Percentiles rank a stretch among this genome's conserved stretches.
These are phyloP conservation scores for Ptychodera flava DNA, from an alignment of 35 echinoderm and acorn worm species.

Conservation along the genomic window DNA sequence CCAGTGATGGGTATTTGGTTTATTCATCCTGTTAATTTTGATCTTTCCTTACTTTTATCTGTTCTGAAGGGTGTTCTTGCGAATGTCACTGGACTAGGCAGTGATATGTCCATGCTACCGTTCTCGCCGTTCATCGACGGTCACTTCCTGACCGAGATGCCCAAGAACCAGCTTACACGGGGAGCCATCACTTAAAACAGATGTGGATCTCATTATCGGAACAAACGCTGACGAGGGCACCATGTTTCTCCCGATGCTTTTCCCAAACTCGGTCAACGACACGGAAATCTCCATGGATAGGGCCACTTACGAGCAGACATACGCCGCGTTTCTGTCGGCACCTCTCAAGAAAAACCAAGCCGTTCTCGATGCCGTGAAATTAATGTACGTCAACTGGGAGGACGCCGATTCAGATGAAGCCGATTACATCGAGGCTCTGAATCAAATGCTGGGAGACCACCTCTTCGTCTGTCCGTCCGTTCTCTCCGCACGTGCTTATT, in stretches of 20 bases:
- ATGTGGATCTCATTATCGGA: slow-evolving; percentile 2
- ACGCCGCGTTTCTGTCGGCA: not conserved
- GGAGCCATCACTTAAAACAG: slow-evolving; percentile 23
- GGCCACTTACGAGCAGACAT: not conserved
- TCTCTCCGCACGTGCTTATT: not conserved
- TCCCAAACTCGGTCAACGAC: not conserved
- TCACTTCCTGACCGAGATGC: slow-evolving; percentile 46
- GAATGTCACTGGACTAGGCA: no score
- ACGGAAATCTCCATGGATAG: not conserved
- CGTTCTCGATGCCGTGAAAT: slow-evolving; percentile 1
- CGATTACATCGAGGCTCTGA: not conserved
- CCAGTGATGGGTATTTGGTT: no score
- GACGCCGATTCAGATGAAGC: not conserved
- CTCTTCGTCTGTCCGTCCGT: slow-evolving; percentile 1
- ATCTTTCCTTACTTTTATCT: no score
- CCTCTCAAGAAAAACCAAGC: not conserved
- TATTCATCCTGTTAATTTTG: no score
- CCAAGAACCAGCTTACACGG: slow-evolving; percentile 11
- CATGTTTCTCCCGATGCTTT: not conserved
- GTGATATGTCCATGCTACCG: no score
- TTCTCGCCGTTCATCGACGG: slow-evolving; percentile 44
- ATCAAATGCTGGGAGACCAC: not conserved
- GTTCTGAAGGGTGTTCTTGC: no score
- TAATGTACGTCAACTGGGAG: not conserved
- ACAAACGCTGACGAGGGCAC: not conserved